Percentiles rank a stretch among this genome's conserved stretches.
phyloP scores from a whole-genome alignment of 2,888 invertebrate genomes.

The Orchesellides sinensis region DNA sequence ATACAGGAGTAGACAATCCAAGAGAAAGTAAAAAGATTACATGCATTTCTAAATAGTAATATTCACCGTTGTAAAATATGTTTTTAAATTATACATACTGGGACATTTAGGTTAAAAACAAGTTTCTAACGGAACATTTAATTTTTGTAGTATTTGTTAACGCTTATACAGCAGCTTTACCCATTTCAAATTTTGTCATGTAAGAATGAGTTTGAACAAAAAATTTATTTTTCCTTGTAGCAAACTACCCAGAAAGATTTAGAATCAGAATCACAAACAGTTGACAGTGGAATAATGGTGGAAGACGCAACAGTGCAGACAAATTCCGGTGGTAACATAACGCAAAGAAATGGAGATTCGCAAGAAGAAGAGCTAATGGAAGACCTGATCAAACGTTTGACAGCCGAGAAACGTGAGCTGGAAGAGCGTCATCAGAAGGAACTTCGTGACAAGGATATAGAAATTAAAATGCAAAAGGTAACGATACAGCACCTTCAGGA shows the following conservation, averaged over 20 bases:
- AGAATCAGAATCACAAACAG: too few species aligned
- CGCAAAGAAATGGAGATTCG: background rate
- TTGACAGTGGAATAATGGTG: too few species aligned
- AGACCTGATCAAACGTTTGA: constrained; percentile 36
- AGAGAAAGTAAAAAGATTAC: too few species aligned
- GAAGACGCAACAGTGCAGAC: too few species aligned
- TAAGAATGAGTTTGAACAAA: background rate
- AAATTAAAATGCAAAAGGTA: constrained; percentile 74
- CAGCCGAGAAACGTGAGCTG: constrained; percentile 31
- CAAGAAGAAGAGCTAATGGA: constrained; percentile 25
- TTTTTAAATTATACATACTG: background rate
- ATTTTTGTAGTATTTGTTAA: background rate
- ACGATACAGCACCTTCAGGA: constrained; percentile 74
- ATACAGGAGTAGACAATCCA: too few species aligned
- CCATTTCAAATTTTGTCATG: background rate
- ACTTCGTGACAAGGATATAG: constrained; percentile 67
- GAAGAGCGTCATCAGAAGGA: constrained; percentile 41
- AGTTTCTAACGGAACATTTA: constrained; percentile 30
- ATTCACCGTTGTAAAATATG: background rate
- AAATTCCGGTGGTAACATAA: background rate
- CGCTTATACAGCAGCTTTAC: too few species aligned
- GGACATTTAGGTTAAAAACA: background rate
- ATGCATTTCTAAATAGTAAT: background rate
- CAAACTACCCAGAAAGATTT: too few species aligned
- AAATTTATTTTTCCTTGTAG: background rate